Conservation (phyloP, 2,113 vertebrate genomes). For the Tetrao urogallus region DNA sequence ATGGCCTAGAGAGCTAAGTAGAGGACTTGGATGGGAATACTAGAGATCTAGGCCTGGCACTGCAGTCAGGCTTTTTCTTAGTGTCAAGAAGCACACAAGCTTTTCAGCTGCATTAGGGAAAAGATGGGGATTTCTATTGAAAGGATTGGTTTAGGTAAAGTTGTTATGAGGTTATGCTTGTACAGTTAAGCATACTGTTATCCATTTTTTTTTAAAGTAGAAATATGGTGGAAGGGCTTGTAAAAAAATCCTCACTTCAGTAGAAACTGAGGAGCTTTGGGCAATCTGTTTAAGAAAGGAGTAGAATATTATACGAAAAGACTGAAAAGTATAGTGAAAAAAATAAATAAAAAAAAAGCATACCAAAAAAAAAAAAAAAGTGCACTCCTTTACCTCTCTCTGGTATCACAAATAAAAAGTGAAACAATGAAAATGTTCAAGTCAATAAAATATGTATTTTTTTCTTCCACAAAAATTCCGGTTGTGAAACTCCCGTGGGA, state of each 20-base stretch:
- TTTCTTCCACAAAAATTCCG: not conserved
- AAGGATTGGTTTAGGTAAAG: not conserved
- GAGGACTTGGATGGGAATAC: not conserved
- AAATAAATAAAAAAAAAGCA: not conserved
- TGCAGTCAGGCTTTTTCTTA: not conserved
- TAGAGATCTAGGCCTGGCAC: not conserved
- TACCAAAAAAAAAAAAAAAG: not conserved
- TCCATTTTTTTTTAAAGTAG: not conserved
- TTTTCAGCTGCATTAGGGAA: not conserved
- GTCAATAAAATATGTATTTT: not conserved
- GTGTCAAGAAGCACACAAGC: not conserved
- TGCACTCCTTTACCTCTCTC: not conserved
- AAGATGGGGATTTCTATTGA: not conserved
- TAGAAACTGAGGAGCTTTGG: not conserved
- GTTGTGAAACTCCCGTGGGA: not conserved
- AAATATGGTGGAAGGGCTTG: not conserved
- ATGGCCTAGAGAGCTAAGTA: constrained; percentile 14
- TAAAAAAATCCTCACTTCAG: not conserved
- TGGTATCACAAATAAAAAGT: not conserved
- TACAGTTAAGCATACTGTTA: not conserved
- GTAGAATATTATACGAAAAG: not conserved
- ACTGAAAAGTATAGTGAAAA: not conserved
- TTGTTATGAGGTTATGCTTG: not conserved
- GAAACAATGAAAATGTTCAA: not conserved
- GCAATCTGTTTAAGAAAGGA: not conserved